Percentiles rank a stretch among this genome's conserved stretches.
phyloP scores from a whole-genome alignment of 2,888 invertebrate genomes.

The Drosophila vallismaia region DNA sequence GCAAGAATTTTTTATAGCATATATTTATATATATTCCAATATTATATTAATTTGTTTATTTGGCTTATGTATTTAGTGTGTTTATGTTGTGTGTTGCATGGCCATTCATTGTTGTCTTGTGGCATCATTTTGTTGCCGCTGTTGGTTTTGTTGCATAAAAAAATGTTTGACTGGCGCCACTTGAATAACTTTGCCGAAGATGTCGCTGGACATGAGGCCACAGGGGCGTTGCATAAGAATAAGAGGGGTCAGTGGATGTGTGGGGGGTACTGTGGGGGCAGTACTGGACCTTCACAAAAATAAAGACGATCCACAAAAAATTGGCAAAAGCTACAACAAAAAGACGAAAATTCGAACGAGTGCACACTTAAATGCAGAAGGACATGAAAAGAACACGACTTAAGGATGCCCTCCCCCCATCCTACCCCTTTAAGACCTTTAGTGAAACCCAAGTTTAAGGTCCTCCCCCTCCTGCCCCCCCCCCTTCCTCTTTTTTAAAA shows the following conservation, averaged over 20 bases:
- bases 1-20: background rate
- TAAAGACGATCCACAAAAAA: slow-evolving; percentile 66
- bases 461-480: background rate
- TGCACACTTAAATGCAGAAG: slow-evolving; percentile 78
- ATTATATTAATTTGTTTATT: background rate
- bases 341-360: slow-evolving; percentile 61
- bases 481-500: background rate
- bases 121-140: slow-evolving; percentile 34
- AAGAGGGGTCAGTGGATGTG: background rate
- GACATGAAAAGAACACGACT: slow-evolving; percentile 77
- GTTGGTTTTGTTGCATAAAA: slow-evolving; percentile 51
- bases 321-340: slow-evolving; percentile 48
- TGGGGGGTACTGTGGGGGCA: background rate
- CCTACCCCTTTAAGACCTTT: slow-evolving; percentile 8
- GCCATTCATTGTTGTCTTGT: slow-evolving; percentile 48
- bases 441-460: background rate
- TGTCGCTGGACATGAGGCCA: slow-evolving; percentile 31
- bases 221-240: slow-evolving; percentile 6
- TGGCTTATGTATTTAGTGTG: background rate
- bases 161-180: slow-evolving; percentile 82
- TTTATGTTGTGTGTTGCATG: slow-evolving; percentile 24
- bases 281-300: slow-evolving; percentile 51
- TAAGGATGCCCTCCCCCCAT: slow-evolving; percentile 61
- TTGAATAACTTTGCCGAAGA: slow-evolving; percentile 79
- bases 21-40: background rate